Evolutionary conservation across 2,797 vertebrate genomes (phyloP).

Genomic region (Schizothorax lantsangensis): DNA sequence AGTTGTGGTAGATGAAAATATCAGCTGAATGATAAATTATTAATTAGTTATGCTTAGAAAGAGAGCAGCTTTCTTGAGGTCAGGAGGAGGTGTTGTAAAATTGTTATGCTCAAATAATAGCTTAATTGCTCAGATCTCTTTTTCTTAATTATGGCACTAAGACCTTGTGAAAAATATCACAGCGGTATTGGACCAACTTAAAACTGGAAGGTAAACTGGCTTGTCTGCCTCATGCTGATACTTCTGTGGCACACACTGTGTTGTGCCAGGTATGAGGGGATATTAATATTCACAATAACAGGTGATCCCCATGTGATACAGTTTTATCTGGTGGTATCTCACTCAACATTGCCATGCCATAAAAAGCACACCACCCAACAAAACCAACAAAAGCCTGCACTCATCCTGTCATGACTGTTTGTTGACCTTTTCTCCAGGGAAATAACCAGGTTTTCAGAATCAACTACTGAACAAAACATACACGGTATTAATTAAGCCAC

Average conservation of each 20-base stretch:
- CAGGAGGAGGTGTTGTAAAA: not conserved
- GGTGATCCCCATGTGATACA: not conserved
- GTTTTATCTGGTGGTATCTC: not conserved
- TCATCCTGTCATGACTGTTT: not conserved
- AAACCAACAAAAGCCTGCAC: not conserved
- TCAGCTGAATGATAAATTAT: not conserved
- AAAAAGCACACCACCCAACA: not conserved
- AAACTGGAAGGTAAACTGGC: not conserved
- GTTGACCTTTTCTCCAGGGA: not conserved
- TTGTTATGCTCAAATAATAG: not conserved
- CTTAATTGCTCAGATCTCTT: not conserved
- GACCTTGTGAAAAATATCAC: conserved; percentile 1
- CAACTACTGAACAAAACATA: not conserved
- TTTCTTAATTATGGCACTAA: not conserved
- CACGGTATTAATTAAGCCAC: not conserved
- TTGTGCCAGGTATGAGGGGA: not conserved
- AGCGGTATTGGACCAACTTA: not conserved
- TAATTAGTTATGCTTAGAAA: not conserved
- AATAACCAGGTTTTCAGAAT: not conserved
- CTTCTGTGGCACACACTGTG: not conserved
- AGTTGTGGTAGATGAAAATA: not conserved
- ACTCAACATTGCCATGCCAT: not conserved
- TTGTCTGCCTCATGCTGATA: not conserved
- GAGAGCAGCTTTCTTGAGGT: conserved; percentile 7
- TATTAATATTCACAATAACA: conserved; percentile 1